Percentiles rank a stretch among this genome's conserved stretches.
phyloP scores from a whole-genome alignment of 2,888 invertebrate species.

The Callosobruchus maculatus region DNA sequence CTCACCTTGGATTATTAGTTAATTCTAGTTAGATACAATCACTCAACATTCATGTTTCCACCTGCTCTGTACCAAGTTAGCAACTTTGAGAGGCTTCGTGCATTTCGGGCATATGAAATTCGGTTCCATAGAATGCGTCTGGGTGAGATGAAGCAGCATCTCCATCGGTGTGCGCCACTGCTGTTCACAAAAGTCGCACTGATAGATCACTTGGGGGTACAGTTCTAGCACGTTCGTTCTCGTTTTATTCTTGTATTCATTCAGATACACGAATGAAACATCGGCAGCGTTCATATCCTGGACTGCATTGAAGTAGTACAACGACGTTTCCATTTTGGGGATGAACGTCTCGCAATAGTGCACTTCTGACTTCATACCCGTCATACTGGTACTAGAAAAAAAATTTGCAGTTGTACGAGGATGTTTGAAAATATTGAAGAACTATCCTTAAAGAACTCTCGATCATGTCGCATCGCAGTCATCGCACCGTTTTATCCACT shows the following conservation, averaged over 20 bases:
- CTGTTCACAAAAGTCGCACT: conserved; percentile 23
- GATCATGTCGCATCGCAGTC: too few relatives aligned
- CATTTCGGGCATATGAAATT: conserved; percentile 27
- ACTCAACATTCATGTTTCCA: conserved; percentile 29
- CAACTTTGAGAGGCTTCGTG: conserved; percentile 16
- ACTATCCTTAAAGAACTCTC: too few relatives aligned
- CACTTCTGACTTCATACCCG: conserved; percentile 15
- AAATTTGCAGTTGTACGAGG: background rate
- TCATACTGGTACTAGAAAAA: conserved; percentile 6
- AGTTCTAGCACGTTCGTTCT: background rate
- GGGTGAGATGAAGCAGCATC: conserved; percentile 24
- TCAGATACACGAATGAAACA: conserved; percentile 17
- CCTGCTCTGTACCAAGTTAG: conserved; percentile 17
- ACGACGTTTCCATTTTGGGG: conserved; percentile 28
- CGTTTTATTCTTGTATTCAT: conserved; percentile 11
- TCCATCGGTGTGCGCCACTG: conserved; percentile 8
- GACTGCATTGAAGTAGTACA: conserved; percentile 18
- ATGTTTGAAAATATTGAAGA: too few relatives aligned
- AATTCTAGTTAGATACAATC: too few relatives aligned
- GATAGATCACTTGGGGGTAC: conserved; percentile 7
- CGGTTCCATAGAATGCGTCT: conserved; percentile 30
- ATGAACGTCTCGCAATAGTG: conserved; percentile 28
- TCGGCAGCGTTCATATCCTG: conserved; percentile 13
- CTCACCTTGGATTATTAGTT: too few relatives aligned
- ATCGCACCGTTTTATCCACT: too few relatives aligned